phyloP scores from a whole-genome alignment of 2,113 vertebrate species.

The Empidonax alnorum region DNA sequence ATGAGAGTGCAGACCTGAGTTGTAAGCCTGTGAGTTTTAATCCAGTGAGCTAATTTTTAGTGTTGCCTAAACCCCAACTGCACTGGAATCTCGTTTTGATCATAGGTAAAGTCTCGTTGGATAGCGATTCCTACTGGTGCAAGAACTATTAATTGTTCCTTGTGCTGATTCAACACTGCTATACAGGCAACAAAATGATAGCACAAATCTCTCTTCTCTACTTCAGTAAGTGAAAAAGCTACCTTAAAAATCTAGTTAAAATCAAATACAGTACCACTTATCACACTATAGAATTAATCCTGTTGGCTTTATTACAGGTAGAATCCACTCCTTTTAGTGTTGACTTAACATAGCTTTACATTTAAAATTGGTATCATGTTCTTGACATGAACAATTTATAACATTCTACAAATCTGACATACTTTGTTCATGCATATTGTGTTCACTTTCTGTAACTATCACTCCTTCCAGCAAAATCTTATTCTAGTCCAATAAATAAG shows the following conservation, averaged over 20 bases:
- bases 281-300: not conserved
- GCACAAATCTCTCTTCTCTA: not conserved
- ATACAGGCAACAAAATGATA: not conserved
- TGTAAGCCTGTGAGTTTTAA: not conserved
- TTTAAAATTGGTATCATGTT: not conserved
- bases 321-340: not conserved
- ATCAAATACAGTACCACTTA: not conserved
- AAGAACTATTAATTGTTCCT: not conserved
- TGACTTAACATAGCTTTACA: not conserved
- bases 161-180: not conserved
- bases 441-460: not conserved
- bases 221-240: not conserved
- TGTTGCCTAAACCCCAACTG: not conserved
- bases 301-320: not conserved
- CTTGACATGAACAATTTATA: not conserved
- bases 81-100: not conserved
- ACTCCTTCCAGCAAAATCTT: conserved; percentile 3
- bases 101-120: not conserved
- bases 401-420: not conserved
- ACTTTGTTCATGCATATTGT: not conserved
- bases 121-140: not conserved
- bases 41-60: not conserved
- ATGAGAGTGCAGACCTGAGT: not conserved
- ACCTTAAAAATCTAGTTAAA: not conserved
- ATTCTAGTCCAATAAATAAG: conserved; percentile 42